These are phyloP conservation scores for Zelostemma sp. DNA, from an alignment of 1,140 invertebrate species.

Conservation along the genomic window DNA sequence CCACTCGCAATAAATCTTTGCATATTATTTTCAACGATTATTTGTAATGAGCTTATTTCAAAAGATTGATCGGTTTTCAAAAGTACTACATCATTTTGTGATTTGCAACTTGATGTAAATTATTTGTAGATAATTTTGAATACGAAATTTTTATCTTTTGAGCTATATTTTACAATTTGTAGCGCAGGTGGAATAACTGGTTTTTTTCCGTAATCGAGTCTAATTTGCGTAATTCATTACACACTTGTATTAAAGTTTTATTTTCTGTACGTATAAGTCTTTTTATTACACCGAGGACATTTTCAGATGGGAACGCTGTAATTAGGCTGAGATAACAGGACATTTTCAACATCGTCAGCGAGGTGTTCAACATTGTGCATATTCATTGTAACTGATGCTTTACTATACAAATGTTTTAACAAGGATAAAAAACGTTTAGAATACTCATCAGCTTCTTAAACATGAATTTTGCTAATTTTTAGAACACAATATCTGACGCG, in stretches of 20 bases:
- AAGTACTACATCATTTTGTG: conserved; percentile 17
- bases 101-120: neutral
- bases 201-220: neutral
- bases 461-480: conserved; percentile 7
- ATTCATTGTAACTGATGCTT: conserved; percentile 10
- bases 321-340: conserved; percentile 11
- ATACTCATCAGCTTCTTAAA: conserved; percentile 4
- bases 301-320: conserved; percentile 35
- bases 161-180: neutral
- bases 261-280: conserved; percentile 14
- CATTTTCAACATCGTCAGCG: conserved; percentile 17
- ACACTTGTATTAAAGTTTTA: conserved; percentile 21
- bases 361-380: conserved; percentile 20
- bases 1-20: neutral
- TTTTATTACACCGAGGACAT: conserved; percentile 27
- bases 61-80: conserved; percentile 11
- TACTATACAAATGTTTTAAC: conserved; percentile 9
- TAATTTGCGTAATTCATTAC: conserved; percentile 11
- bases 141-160: neutral
- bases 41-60: neutral
- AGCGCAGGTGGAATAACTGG: neutral
- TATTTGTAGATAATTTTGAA: conserved; percentile 14
- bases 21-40: neutral
- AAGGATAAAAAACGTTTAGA: conserved; percentile 14
- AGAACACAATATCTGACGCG: conserved; percentile 18